phyloP scores from a whole-genome alignment of 2,888 invertebrate genomes.

The Epicampocera succincta region DNA sequence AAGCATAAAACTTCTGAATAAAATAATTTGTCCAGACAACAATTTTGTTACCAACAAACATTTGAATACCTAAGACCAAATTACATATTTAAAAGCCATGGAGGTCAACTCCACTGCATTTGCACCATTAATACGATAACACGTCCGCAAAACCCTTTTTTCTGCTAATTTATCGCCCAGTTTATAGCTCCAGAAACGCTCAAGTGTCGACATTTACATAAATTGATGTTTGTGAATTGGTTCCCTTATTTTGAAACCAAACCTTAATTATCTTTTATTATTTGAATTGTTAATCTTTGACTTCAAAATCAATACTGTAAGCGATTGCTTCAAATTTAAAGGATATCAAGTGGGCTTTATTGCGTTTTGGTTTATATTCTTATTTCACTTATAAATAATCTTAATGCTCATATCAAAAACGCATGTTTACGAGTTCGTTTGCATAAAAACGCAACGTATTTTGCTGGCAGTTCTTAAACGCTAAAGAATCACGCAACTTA shows the following conservation, averaged over 20 bases:
- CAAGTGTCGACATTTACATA: background rate
- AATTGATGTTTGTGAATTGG: conserved; percentile 18
- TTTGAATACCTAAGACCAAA: too few relatives aligned
- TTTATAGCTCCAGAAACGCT: too few relatives aligned
- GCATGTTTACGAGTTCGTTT: conserved; percentile 71
- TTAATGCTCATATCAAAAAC: conserved; percentile 75
- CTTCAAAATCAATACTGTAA: conserved; percentile 14
- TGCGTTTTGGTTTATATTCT: conserved; percentile 14
- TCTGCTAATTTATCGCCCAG: too few relatives aligned
- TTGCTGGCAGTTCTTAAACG: conserved; percentile 58
- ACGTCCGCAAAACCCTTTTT: too few relatives aligned
- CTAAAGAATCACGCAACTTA: conserved; percentile 70
- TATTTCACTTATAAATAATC: conserved; percentile 72
- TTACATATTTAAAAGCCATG: too few relatives aligned
- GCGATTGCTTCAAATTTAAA: conserved; percentile 5
- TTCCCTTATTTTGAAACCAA: conserved; percentile 10
- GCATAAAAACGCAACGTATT: conserved; percentile 45
- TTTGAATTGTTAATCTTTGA: conserved; percentile 23
- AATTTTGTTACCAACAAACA: too few relatives aligned
- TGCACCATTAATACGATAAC: too few relatives aligned
- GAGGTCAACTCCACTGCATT: too few relatives aligned
- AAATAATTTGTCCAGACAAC: too few relatives aligned
- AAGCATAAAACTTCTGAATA: too few relatives aligned
- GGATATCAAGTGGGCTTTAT: conserved; percentile 42
- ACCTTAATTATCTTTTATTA: conserved; percentile 51